Base-by-base conservation (phyloP, 2,113 vertebrate genomes). In the Paratilapia polleni region DNA sequence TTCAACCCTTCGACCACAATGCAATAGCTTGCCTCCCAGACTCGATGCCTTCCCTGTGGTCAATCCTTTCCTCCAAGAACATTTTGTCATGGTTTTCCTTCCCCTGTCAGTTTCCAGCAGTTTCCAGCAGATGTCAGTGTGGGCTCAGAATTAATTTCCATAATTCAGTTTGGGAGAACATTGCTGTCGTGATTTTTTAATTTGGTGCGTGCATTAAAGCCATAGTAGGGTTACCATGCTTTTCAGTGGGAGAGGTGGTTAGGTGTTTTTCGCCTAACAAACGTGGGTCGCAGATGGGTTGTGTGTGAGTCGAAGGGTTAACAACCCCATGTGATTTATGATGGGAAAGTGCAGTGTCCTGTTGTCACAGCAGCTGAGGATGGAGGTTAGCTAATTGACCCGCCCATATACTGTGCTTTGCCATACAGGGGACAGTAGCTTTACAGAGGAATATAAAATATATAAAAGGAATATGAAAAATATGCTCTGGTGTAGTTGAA, bases 251-350 rank as follows among this genome's bases (percentile, higher is more conserved):
- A 90, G 63, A 90, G 90, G 88, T 93, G 81, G 88, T 95, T 95
- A 82, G 94, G 94, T 92, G 84, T 54, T 73, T 76, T 17, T 87
- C 76, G 68, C 90, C 83, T 93, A 92, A 89, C 85, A 81, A 43
- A 90, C 91, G 15, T 94, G 94, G 95, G 95, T 95, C 62, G 94
- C 94, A 94, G 91, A 89, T 89, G 86, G 92, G 75, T 93, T 93
- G 94, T 92, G 79, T 92, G 89, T 93, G 91, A 87, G 91, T 95
- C 94, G 94, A 96, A 96, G 95, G 96, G 95, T 96, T 96, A 95
- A 95, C 89, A 86, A 84, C 85, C 87, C 75, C 87, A 82, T 91
- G 49, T 89, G 87, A 82, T 62, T 24, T 19, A 56, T 84, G 31
- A 78, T 20, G 85, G 83, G 52, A 77, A 43, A 70, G 54, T 52